Evolutionary conservation across 2,113 vertebrate genomes (phyloP), one percentile per base, ranked within the genome.

Genomic region (Tetraodon nigroviridis): DNA sequence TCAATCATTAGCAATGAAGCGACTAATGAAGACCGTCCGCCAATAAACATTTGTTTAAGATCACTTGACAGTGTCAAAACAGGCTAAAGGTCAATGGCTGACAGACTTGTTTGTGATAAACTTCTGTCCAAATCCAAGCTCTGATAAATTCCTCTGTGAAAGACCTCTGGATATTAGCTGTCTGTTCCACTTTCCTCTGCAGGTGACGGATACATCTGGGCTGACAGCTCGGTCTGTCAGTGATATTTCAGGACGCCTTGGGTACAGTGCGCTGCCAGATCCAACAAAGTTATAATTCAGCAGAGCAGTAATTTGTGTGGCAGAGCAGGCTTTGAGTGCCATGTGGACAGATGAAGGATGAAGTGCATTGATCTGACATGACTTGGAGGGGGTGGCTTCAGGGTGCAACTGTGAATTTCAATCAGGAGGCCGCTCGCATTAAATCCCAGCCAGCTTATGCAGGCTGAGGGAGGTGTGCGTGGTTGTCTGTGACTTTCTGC

Each of bases 311-410:
- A 75, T 85, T 76, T 80, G 65, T 68, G 67, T 70, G 82, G 72
- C 79, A 77, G 73, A 69, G 55, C 50, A 64, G 66, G 68, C 62
- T 78, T 51, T 74, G 73, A 81, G 78, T 78, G 71, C 60, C 62
- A 75, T 51, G 72, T 69, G 69, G 63, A 81, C 73, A 44, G 79
- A 82, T 73, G 82, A 79, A 51, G 61, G 69, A 79, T 76, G 71
- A 68, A 74, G 65, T 19, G 44, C 71, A 76, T 64, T 78, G 78
- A 80, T 79, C 76, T 78, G 78, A 79, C 71, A 58, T 67, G 69
- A 69, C 67, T 76, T 63, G 47, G 49, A 67, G 70, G 70, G 46
- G 70, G 29, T 47, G 44, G 45, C 71, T 71, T 58, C 54, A 67
- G 69, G 69, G 64, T 47, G 65, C 51, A 20, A 29, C 67, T 61